phyloP scores from a whole-genome alignment of 2,888 invertebrate genomes.

The Capitulum mitella region DNA sequence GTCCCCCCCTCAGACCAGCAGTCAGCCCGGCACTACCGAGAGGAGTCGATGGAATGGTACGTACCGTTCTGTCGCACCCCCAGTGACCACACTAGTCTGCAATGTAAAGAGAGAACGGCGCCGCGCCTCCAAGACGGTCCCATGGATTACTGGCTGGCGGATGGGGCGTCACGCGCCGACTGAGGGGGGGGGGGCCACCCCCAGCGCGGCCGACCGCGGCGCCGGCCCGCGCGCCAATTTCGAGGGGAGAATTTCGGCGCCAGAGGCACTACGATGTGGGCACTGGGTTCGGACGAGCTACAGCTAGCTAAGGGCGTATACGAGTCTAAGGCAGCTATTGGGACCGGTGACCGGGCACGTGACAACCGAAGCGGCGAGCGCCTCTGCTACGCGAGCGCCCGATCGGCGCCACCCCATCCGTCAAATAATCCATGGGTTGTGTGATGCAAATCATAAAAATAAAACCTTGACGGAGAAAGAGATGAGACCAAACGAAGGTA shows the following conservation, averaged over 20 bases:
- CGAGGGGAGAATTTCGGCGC: background rate
- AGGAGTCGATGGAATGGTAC: constrained; percentile 27
- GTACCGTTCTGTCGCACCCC: constrained; percentile 29
- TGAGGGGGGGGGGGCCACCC: constrained; percentile 35
- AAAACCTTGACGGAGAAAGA: background rate
- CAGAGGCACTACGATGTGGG: background rate
- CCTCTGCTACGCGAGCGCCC: background rate
- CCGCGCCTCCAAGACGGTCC: constrained; percentile 29
- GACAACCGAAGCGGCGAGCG: background rate
- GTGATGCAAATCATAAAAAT: background rate
- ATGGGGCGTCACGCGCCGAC: constrained; percentile 31
- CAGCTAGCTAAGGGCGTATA: constrained; percentile 4
- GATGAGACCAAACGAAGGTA: background rate
- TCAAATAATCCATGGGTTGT: background rate
- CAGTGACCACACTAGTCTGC: constrained; percentile 29
- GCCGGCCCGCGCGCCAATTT: background rate
- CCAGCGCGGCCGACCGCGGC: constrained; percentile 30
- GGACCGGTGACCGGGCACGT: background rate
- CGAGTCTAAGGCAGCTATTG: background rate
- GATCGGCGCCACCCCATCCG: background rate
- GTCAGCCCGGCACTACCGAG: constrained; percentile 27
- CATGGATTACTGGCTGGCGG: constrained; percentile 26
- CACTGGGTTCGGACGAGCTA: background rate
- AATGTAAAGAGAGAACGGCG: constrained; percentile 31
- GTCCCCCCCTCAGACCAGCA: constrained; percentile 24